Conservation (phyloP, 2,113 vertebrate genomes). For the Lasiurus cinereus region DNA sequence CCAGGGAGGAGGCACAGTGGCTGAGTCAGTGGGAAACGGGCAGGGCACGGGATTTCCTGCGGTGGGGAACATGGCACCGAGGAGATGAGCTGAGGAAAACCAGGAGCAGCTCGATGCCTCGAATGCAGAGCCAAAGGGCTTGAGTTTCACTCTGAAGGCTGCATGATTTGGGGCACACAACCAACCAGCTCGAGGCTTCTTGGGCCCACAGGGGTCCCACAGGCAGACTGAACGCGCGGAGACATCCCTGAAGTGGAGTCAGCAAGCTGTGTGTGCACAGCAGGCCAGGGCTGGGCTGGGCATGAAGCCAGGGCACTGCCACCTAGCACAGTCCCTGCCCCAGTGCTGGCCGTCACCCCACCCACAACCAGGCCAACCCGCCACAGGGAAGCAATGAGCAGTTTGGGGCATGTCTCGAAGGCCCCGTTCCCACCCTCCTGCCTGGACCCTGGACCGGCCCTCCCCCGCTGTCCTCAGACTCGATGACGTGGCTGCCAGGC, state of each 20-base stretch:
- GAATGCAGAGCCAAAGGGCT: not conserved
- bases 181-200: not conserved
- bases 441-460: not conserved
- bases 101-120: not conserved
- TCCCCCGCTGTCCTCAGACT: not conserved
- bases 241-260: accelerated
- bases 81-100: not conserved
- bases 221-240: not conserved
- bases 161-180: accelerated
- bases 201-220: too few species aligned
- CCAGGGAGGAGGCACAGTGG: accelerated
- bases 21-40: not conserved
- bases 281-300: not conserved
- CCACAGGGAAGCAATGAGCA: accelerated
- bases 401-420: not conserved
- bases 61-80: not conserved
- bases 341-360: not conserved
- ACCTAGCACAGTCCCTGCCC: not conserved
- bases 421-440: not conserved
- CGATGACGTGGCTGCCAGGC: not conserved
- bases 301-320: not conserved
- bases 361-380: not conserved
- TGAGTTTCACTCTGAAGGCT: not conserved
- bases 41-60: not conserved
- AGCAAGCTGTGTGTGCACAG: not conserved